A percentile compares a stretch with the other conserved stretches of the same genome.
Evolutionary conservation across 2,113 vertebrate genomes (phyloP).

Genomic region (Vidua macroura): DNA sequence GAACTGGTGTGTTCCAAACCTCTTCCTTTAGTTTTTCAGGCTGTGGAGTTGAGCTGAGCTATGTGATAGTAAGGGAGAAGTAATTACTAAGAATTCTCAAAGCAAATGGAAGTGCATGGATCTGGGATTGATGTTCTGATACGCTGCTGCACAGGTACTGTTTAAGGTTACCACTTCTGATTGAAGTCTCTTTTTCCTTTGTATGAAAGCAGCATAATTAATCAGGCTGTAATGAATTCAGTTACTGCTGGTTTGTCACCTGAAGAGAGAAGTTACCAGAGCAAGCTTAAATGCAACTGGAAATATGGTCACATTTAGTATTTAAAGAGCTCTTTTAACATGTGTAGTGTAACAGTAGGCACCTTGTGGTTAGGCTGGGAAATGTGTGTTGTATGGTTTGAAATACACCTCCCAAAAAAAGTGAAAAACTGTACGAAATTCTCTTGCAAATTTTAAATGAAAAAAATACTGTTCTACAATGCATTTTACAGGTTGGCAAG

Average conservation of each 20-base stretch:
- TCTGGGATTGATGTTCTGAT: background rate
- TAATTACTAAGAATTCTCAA: background rate
- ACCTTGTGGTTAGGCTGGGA: background rate
- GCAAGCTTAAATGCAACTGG: constrained; percentile 37
- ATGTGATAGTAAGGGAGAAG: background rate
- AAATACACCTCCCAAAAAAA: background rate
- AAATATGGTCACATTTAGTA: background rate
- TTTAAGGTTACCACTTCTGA: constrained; percentile 10
- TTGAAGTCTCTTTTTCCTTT: constrained; percentile 46
- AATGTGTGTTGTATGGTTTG: background rate
- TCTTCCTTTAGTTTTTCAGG: background rate
- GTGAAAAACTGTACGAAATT: background rate
- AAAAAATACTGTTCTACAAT: background rate
- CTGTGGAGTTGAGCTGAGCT: background rate
- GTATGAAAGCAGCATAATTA: constrained; percentile 66
- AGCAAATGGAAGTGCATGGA: background rate
- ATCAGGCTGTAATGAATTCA: constrained; percentile 71
- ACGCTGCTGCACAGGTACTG: background rate
- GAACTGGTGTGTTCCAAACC: background rate
- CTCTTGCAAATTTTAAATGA: background rate
- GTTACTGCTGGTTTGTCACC: constrained; percentile 54
- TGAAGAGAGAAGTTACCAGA: constrained; percentile 41
- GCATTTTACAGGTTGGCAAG: background rate
- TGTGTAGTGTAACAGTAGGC: background rate
- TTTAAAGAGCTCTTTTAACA: background rate